These are phyloP conservation scores for Zeuzera pyrina DNA, from an alignment of 2,888 invertebrate species.

Conservation along the genomic window DNA sequence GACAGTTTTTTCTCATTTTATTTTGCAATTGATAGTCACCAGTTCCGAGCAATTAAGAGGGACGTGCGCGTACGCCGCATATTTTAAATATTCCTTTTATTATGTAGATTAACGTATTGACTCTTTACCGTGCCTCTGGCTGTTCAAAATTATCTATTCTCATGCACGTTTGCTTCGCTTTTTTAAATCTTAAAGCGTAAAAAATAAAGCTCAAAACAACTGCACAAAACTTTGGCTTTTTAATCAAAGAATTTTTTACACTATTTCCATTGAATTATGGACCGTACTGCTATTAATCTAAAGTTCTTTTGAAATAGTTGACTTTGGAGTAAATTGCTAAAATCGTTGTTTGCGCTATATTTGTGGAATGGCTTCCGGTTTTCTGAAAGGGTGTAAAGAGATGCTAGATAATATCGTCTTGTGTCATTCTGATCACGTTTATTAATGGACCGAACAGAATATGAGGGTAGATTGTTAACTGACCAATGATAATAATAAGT, in stretches of 20 bases:
- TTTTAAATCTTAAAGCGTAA: too few species aligned
- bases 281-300: too few species aligned
- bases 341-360: constrained; percentile 12
- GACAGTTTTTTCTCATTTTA: constrained; percentile 63
- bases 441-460: constrained; percentile 42
- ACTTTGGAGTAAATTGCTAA: too few species aligned
- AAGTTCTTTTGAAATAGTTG: too few species aligned
- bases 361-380: constrained; percentile 38
- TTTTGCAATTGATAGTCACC: constrained; percentile 64
- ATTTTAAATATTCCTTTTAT: constrained; percentile 63
- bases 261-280: too few species aligned
- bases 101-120: constrained; percentile 68
- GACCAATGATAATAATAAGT: not conserved
- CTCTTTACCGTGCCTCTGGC: constrained; percentile 28
- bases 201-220: too few species aligned
- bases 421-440: constrained; percentile 34
- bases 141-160: constrained; percentile 3
- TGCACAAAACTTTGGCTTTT: too few species aligned
- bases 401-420: constrained; percentile 36
- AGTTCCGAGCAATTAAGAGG: constrained; percentile 59
- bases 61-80: constrained; percentile 40
- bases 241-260: too few species aligned
- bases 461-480: constrained; percentile 45
- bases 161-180: too few species aligned
- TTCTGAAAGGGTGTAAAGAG: constrained; percentile 28